A percentile compares a stretch with the other conserved stretches of the same genome.
Evolutionary conservation across 1,140 invertebrate genomes (phyloP).

Genomic region (Zaprionus nigranus): DNA sequence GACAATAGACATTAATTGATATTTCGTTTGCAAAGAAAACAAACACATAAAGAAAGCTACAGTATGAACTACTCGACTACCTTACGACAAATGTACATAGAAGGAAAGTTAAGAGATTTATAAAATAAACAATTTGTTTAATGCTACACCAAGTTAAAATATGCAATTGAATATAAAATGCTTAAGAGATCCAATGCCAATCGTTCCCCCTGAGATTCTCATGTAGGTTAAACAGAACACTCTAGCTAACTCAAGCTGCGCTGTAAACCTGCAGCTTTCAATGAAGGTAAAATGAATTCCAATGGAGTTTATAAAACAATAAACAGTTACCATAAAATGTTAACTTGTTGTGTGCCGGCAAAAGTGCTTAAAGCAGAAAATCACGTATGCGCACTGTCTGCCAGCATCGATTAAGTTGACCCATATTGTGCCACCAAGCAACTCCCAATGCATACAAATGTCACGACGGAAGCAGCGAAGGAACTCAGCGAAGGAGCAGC

Average conservation of each 20-base stretch:
- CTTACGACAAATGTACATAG: not conserved
- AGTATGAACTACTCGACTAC: not conserved
- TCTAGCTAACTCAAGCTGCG: not conserved
- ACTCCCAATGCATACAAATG: conserved; percentile 53
- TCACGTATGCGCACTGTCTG: conserved; percentile 55
- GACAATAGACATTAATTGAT: not conserved
- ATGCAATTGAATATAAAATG: too few species aligned
- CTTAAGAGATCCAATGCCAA: too few species aligned
- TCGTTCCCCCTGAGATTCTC: not conserved
- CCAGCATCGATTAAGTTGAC: conserved; percentile 47
- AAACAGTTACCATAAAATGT: conserved; percentile 20
- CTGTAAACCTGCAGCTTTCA: not conserved
- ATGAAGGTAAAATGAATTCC: not conserved
- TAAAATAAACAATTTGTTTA: too few species aligned
- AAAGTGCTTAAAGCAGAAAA: conserved; percentile 35
- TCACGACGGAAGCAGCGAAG: not conserved
- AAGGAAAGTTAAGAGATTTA: too few species aligned
- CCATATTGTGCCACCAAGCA: conserved; percentile 34
- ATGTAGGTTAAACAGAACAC: not conserved
- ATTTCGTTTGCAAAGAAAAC: not conserved
- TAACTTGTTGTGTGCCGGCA: not conserved
- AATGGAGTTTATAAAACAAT: conserved; percentile 5
- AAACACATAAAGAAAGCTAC: not conserved
- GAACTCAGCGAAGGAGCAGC: not conserved
- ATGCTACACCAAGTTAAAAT: too few species aligned